A percentile compares a stretch with the other conserved stretches of the same genome.
These are phyloP conservation scores for Jordanella pulchra DNA, from an alignment of 2,797 vertebrate genomes.

Conservation along the genomic window DNA sequence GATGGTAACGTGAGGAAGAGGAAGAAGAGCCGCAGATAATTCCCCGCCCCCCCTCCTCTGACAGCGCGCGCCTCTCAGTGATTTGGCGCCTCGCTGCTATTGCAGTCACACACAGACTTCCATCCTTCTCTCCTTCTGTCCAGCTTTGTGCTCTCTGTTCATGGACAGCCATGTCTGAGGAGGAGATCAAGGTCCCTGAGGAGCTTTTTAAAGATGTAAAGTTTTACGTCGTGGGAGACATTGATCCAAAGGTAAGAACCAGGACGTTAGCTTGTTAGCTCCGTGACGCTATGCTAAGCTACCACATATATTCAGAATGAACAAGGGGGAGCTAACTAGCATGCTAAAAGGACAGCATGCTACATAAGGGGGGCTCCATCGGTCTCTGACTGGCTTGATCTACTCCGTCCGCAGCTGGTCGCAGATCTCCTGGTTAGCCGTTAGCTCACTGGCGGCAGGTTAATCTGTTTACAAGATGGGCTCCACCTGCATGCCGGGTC, in stretches of 20 bases:
- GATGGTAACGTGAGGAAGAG: not conserved
- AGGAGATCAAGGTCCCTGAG: constrained; percentile 84
- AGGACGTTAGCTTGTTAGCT: constrained; percentile 57
- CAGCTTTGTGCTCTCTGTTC: not conserved
- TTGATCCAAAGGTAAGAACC: constrained; percentile 90
- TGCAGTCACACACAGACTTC: not conserved
- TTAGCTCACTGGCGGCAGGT: constrained; percentile 22
- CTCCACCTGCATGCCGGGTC: constrained; percentile 29
- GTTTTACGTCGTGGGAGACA: constrained; percentile 95
- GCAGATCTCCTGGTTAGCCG: constrained; percentile 26
- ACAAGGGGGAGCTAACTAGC: constrained; percentile 17
- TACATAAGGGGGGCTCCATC: not conserved
- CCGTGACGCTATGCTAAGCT: constrained; percentile 42
- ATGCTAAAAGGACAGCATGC: constrained; percentile 24
- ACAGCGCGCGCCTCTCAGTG: constrained; percentile 56
- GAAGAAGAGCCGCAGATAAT: not conserved
- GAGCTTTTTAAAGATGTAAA: constrained; percentile 97
- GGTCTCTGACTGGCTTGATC: not conserved
- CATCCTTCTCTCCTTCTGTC: not conserved
- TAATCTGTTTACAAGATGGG: constrained; percentile 23
- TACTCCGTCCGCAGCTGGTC: not conserved
- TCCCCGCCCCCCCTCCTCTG: not conserved
- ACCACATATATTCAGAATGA: constrained; percentile 37
- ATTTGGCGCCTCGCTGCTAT: constrained; percentile 42
- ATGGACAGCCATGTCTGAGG: constrained; percentile 80